phyloP scores from a whole-genome alignment of 1,140 invertebrate genomes.

The Caenorhabditis inopinata region DNA sequence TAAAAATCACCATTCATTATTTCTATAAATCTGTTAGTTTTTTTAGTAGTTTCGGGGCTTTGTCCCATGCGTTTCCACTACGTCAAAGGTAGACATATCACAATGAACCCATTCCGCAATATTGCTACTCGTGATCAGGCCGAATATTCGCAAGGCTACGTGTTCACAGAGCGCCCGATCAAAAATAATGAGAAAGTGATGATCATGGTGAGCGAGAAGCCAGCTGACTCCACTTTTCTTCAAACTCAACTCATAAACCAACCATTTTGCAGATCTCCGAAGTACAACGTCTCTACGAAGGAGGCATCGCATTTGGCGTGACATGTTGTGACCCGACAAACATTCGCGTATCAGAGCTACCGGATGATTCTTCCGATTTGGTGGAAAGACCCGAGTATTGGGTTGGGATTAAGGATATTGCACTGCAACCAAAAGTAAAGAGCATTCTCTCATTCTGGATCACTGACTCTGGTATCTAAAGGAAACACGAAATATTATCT shows the following conservation, averaged over 20 bases:
- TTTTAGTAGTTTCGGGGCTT: too few relatives aligned
- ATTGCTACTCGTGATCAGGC: slow-evolving; percentile 79
- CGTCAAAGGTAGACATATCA: slow-evolving; percentile 39
- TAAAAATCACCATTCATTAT: too few relatives aligned
- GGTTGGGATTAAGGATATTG: slow-evolving; percentile 90
- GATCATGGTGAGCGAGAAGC: slow-evolving; percentile 72
- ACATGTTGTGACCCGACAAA: slow-evolving; percentile 85
- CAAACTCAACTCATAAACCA: neutral
- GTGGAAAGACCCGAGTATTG: slow-evolving; percentile 91
- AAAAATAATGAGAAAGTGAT: slow-evolving; percentile 82
- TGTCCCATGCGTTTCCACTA: slow-evolving; percentile 34
- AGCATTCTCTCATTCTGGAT: slow-evolving; percentile 88
- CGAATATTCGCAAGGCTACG: slow-evolving; percentile 90
- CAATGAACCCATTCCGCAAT: slow-evolving; percentile 69
- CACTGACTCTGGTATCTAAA: slow-evolving; percentile 75
- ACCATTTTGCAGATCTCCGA: slow-evolving; percentile 71
- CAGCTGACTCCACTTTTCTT: neutral
- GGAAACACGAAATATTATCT: neutral
- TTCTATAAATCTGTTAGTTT: too few relatives aligned
- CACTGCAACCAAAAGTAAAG: slow-evolving; percentile 77
- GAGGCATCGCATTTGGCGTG: slow-evolving; percentile 83
- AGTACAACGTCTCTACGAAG: slow-evolving; percentile 81
- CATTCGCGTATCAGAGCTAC: slow-evolving; percentile 76
- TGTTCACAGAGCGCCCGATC: slow-evolving; percentile 83
- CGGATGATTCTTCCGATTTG: slow-evolving; percentile 86